A percentile compares a stretch with the other conserved stretches of the same genome.
phyloP scores from a whole-genome alignment of 2,888 invertebrate genomes.

The Drosophila ezoana region DNA sequence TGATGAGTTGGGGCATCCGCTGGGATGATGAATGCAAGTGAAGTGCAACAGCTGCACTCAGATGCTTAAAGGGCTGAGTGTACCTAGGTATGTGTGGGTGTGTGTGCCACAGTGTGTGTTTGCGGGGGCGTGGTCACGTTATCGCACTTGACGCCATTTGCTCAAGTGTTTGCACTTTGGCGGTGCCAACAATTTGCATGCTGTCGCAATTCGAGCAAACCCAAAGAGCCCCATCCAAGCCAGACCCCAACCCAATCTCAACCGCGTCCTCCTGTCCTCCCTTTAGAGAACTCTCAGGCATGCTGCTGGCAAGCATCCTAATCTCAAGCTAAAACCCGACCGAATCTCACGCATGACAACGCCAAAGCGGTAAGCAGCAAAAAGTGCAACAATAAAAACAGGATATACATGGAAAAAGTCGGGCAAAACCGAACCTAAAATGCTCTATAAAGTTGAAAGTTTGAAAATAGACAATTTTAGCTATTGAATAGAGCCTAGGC shows the following conservation, averaged over 20 bases:
- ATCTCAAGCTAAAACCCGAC: conserved; percentile 35
- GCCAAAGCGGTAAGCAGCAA: conserved; percentile 47
- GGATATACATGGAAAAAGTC: conserved; percentile 2
- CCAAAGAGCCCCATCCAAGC: conserved; percentile 9
- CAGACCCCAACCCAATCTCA: not conserved
- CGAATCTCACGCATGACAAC: conserved; percentile 46
- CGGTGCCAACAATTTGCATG: conserved; percentile 72
- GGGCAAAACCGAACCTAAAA: not conserved
- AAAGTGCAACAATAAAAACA: conserved; percentile 37
- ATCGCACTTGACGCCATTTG: conserved; percentile 75
- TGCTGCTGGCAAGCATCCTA: conserved; percentile 25
- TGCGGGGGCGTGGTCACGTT: conserved; percentile 49
- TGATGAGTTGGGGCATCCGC: conserved; percentile 26
- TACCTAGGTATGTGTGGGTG: not conserved
- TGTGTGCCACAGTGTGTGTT: not conserved
- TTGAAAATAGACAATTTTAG: not conserved
- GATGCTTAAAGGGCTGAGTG: not conserved
- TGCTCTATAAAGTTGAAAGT: not conserved
- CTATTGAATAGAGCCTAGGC: no score
- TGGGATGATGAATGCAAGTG: conserved; percentile 35
- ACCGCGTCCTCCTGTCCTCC: not conserved
- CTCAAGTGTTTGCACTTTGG: conserved; percentile 76
- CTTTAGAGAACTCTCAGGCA: not conserved
- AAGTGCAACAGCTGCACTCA: conserved; percentile 17
- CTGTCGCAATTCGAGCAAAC: conserved; percentile 46